Percentiles rank a stretch among this genome's conserved stretches.
These are phyloP conservation scores for Lineus longissimus DNA, from an alignment of 1,140 invertebrate genomes.

Conservation along the genomic window DNA sequence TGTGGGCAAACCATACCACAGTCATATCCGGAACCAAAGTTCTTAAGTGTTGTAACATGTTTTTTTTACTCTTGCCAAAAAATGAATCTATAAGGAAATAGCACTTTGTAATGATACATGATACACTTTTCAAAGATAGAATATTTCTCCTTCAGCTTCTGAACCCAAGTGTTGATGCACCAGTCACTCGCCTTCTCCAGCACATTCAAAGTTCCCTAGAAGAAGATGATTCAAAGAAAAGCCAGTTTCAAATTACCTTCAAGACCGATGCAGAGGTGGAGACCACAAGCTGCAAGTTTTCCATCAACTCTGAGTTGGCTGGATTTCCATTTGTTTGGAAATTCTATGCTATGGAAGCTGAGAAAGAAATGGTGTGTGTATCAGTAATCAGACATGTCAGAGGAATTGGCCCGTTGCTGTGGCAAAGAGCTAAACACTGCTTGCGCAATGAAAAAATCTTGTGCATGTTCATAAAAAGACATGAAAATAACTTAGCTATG, in stretches of 20 bases:
- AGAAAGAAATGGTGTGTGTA: slow-evolving; percentile 28
- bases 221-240: slow-evolving; percentile 20
- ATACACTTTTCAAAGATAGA: background rate
- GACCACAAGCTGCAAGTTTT: slow-evolving; percentile 20
- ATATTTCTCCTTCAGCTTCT: slow-evolving; percentile 34
- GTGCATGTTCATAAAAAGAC: background rate
- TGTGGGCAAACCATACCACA: too few relatives aligned
- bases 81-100: background rate
- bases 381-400: background rate
- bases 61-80: too few relatives aligned
- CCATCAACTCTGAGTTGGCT: slow-evolving; percentile 32
- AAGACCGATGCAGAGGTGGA: slow-evolving; percentile 11
- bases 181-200: slow-evolving; percentile 36
- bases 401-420: background rate
- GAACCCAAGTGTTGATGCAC: slow-evolving; percentile 45
- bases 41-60: too few relatives aligned
- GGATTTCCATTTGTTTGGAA: slow-evolving; percentile 43
- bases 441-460: background rate
- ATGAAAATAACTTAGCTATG: background rate
- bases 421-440: background rate
- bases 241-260: slow-evolving; percentile 16
- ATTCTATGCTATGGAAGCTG: slow-evolving; percentile 27
- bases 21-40: too few relatives aligned
- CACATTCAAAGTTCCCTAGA: slow-evolving; percentile 37
- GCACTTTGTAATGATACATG: background rate